Evolutionary conservation across 37 sponge, comb jelly and placozoan species (phyloP).

Genomic region (Bolinopsis microptera): DNA sequence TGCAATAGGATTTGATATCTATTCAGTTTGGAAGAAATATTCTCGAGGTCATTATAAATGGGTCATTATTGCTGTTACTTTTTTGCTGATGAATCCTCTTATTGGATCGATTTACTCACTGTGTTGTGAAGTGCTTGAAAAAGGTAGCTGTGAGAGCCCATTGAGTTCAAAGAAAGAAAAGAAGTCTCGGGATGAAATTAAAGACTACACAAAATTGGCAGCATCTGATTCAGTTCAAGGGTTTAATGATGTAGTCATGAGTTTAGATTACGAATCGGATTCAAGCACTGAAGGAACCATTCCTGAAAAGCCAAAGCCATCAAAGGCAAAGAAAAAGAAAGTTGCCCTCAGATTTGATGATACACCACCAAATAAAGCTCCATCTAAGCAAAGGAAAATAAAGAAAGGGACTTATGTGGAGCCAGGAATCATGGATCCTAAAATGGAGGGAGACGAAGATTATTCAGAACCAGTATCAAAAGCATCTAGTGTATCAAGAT

Average conservation of each 20-base stretch:
- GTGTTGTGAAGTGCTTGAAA: slow-evolving; percentile 15
- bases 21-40: neutral
- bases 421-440: slow-evolving; percentile 39
- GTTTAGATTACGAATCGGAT: neutral
- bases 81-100: neutral
- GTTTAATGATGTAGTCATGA: neutral
- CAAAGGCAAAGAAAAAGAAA: slow-evolving; percentile 33
- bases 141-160: neutral
- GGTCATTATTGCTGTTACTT: neutral
- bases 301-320: neutral
- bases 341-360: neutral
- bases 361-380: neutral
- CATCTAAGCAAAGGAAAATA: neutral
- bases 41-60: neutral
- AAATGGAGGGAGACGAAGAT: neutral
- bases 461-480: too few relatives aligned
- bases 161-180: neutral
- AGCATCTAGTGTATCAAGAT: neutral
- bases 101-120: neutral
- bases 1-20: slow-evolving; percentile 13
- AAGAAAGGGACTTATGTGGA: slow-evolving; percentile 22
- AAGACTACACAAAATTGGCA: neutral
- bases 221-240: neutral
- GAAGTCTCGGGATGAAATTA: neutral
- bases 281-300: neutral